phyloP scores from a whole-genome alignment of 2,113 vertebrate genomes.

The Suncus etruscus region DNA sequence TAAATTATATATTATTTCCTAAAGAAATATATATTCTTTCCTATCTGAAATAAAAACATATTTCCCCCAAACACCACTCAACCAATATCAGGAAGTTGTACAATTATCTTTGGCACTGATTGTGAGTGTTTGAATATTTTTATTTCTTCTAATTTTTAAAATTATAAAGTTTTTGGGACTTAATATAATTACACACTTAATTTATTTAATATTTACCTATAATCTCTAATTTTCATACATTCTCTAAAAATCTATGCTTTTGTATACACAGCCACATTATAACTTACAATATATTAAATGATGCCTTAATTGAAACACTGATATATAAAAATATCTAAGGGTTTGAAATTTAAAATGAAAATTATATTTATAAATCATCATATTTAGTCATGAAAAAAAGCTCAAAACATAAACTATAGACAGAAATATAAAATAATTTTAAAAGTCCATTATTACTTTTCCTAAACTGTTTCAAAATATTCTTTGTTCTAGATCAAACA shows the following conservation, averaged over 20 bases:
- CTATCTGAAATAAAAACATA: slow-evolving; percentile 9
- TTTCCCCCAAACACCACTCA: neutral
- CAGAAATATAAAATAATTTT: neutral
- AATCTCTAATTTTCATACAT: slow-evolving; percentile 9
- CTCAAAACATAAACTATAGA: slow-evolving; percentile 19
- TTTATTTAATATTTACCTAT: slow-evolving; percentile 7
- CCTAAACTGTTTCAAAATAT: neutral
- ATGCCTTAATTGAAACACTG: slow-evolving; percentile 27
- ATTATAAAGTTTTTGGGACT: neutral
- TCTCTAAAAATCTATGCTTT: slow-evolving; percentile 31
- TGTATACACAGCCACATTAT: neutral
- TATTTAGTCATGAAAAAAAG: slow-evolving; percentile 48
- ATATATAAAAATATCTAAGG: slow-evolving; percentile 31
- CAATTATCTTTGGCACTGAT: neutral
- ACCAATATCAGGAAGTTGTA: neutral
- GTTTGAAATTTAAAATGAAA: slow-evolving; percentile 33
- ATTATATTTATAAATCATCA: neutral
- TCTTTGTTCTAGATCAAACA: slow-evolving; percentile 38
- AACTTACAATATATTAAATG: neutral
- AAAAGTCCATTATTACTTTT: slow-evolving; percentile 23
- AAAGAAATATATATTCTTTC: neutral
- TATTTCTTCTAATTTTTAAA: neutral
- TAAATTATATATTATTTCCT: neutral
- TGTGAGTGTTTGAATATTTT: slow-evolving; percentile 26
- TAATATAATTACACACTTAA: slow-evolving; percentile 1